Percentiles rank a stretch among this genome's conserved stretches.
These are phyloP conservation scores for Prunella himalayana DNA, from an alignment of 2,113 vertebrate genomes.

Conservation along the genomic window DNA sequence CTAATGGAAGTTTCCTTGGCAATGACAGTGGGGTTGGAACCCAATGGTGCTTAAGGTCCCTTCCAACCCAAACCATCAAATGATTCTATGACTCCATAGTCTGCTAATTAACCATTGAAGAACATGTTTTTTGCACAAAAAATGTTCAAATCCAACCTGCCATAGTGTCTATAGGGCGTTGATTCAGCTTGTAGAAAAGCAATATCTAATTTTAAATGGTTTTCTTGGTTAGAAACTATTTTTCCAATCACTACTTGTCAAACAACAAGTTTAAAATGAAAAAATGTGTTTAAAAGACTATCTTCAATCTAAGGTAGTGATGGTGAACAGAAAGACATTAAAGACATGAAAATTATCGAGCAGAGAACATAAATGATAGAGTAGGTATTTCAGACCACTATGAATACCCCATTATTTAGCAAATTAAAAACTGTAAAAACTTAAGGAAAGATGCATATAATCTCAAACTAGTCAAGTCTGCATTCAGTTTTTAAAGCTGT, in stretches of 20 bases:
- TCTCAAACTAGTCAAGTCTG: background rate
- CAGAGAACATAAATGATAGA: conserved; percentile 36
- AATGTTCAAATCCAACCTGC: background rate
- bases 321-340: conserved; percentile 18
- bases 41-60: background rate
- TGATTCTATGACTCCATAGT: background rate
- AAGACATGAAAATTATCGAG: conserved; percentile 43
- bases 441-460: background rate
- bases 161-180: background rate
- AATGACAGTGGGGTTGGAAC: background rate
- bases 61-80: background rate
- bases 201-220: background rate
- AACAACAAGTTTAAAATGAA: background rate
- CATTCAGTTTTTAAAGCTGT: background rate
- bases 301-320: conserved; percentile 5
- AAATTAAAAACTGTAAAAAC: conserved; percentile 38
- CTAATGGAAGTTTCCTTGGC: background rate
- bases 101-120: background rate
- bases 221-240: background rate
- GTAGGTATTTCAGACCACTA: conserved; percentile 36
- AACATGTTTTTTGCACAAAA: background rate
- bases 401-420: conserved; percentile 24
- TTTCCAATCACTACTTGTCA: conserved; percentile 4
- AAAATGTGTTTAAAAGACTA: background rate
- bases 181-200: background rate